Percentiles rank a stretch among this genome's conserved stretches.
These are phyloP conservation scores for Paradisaea rubra DNA, from an alignment of 2,113 vertebrate genomes.

Conservation along the genomic window DNA sequence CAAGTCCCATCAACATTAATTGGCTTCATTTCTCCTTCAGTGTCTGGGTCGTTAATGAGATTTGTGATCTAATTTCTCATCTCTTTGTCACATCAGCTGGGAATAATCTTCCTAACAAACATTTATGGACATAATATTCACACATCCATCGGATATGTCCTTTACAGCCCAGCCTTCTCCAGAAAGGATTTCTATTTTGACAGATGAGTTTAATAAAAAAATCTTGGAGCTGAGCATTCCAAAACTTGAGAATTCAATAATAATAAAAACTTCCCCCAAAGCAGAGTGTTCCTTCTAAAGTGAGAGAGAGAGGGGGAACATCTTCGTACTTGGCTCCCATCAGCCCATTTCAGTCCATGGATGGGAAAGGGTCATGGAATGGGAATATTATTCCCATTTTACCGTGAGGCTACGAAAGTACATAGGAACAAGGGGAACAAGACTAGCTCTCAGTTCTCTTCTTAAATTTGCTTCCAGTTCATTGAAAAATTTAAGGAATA, in stretches of 20 bases:
- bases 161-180: background rate
- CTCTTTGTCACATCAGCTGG: slow-evolving; percentile 6
- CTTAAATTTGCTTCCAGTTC: background rate
- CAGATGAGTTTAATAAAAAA: slow-evolving; percentile 56
- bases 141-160: background rate
- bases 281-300: background rate
- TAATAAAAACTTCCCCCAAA: background rate
- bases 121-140: slow-evolving; percentile 25
- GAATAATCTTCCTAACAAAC: slow-evolving; percentile 54
- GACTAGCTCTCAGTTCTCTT: background rate
- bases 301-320: background rate
- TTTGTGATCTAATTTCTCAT: slow-evolving; percentile 35
- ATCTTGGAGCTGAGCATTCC: background rate
- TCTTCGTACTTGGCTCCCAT: background rate
- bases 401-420: background rate
- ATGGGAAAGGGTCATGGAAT: background rate
- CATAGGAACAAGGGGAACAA: background rate
- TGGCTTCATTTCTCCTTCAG: slow-evolving; percentile 7
- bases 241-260: background rate
- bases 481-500: background rate
- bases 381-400: background rate
- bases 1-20: slow-evolving; percentile 13
- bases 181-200: slow-evolving; percentile 6
- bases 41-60: slow-evolving; percentile 19
- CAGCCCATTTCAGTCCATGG: background rate